Evolutionary conservation across 2,888 invertebrate genomes (phyloP).

Genomic region (Hesperia comma): DNA sequence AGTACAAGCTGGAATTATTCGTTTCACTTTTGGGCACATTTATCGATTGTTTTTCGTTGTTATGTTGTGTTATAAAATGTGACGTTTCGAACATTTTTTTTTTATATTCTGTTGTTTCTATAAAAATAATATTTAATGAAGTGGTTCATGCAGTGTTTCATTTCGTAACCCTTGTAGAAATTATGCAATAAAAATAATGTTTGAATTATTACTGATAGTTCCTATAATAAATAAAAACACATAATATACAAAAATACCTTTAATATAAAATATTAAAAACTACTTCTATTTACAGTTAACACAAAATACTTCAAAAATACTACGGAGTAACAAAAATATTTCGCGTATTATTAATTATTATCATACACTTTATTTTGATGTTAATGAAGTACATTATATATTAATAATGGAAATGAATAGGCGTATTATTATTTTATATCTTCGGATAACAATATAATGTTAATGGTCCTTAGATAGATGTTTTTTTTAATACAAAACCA

Average conservation of each 20-base stretch:
- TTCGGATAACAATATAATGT: too few species aligned
- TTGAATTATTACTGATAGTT: background rate
- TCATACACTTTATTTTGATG: background rate
- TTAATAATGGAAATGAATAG: constrained; percentile 7
- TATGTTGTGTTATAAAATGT: too few species aligned
- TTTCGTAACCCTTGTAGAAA: background rate
- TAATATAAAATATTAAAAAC: constrained; percentile 18
- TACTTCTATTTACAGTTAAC: constrained; percentile 16
- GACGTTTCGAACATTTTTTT: constrained; percentile 78
- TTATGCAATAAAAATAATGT: background rate
- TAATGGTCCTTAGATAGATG: background rate
- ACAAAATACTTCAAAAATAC: background rate
- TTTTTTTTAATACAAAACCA: too few species aligned
- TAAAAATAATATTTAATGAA: constrained; percentile 52
- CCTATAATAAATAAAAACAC: background rate
- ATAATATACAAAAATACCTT: constrained; percentile 11
- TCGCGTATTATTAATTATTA: background rate
- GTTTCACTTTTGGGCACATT: too few species aligned
- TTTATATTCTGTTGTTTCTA: constrained; percentile 81
- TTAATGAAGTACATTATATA: constrained; percentile 13
- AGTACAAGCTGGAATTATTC: too few species aligned
- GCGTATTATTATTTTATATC: too few species aligned
- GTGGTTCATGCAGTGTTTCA: background rate
- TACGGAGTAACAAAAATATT: constrained; percentile 37
- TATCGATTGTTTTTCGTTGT: too few species aligned